Evolutionary conservation across 2,888 invertebrate genomes (phyloP), one percentile per base, ranked within the genome.

Genomic region (Sisyra terminalis): DNA sequence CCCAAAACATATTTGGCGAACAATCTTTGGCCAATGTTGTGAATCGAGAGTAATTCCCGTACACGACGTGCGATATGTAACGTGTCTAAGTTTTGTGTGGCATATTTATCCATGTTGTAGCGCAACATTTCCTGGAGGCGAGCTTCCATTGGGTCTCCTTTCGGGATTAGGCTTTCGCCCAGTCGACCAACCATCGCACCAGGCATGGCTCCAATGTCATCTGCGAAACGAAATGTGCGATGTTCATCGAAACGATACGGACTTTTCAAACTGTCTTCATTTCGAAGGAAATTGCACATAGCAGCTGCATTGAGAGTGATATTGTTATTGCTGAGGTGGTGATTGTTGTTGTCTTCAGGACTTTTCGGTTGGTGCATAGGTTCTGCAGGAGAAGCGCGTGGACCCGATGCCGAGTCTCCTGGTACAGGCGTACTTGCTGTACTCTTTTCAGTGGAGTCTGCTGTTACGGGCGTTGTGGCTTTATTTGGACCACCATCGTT

Each of bases 1-100:
- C 97, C 97, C 52, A 98, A 76, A 40, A 98, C 90, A 66, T 96
- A 96, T 63, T 97, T 97, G 53, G 98, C 98, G 66, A 98, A 98
- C 54, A 98, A 70, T 47, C 98, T 75, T 67, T 98, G 98, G 3
- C 98, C 98, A 54, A 98, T 97, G 64, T 98, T 96, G 67, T 97
- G 93, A 51, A 93, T 88, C 47, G 92, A 93, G 29, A 97, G 70
- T 44, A 97, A 67, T 57, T 97, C 96, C 10, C 96, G 71, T 8
- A 97, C 94, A 48, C 89, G 74, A 50, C 94, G 74, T 45, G 94
- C 86, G 55, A 96, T 89, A 64, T 89, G 85, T 45, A 93, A 67
- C n/a, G 96, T 96, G 65, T 96, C 96, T 49, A 96, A 70, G 54
- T 87, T 86, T 55, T 89, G 90, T 51, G 86, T 84, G 44, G 90